Evolutionary conservation across 2,888 invertebrate species (phyloP).

Genomic region (Euzetes globulus): DNA sequence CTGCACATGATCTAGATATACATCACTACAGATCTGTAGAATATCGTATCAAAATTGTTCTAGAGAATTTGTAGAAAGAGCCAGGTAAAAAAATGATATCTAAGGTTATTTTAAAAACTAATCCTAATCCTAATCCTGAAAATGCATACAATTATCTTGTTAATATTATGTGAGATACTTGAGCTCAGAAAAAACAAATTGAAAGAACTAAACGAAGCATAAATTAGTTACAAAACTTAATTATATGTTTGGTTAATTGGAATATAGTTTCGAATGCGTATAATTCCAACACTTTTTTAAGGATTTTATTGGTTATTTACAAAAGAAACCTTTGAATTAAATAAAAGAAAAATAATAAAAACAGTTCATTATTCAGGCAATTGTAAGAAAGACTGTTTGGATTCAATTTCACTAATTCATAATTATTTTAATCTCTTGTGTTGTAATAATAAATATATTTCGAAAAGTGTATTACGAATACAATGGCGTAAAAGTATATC

Average conservation of each 20-base stretch:
- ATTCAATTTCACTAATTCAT: constrained; percentile 8
- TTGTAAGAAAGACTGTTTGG: neutral
- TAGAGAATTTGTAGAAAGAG: no score
- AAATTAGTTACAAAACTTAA: constrained; percentile 1
- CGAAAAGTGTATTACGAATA: neutral
- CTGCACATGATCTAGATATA: no score
- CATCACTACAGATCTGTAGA: no score
- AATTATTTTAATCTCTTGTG: constrained; percentile 2
- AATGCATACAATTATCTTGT: no score
- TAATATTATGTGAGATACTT: no score
- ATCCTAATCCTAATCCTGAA: no score
- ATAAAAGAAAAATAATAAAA: neutral
- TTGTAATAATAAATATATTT: neutral
- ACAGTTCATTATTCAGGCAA: neutral
- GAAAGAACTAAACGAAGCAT: neutral
- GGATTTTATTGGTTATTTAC: neutral
- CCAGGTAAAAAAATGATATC: no score
- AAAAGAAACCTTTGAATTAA: neutral
- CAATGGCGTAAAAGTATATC: neutral
- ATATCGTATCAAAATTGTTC: no score
- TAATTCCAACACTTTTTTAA: neutral
- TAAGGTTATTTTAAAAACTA: no score
- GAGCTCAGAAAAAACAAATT: neutral
- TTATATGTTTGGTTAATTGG: neutral
- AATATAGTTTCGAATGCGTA: neutral